phyloP scores from a whole-genome alignment of 1,140 invertebrate genomes.

The Pseudoatta argentina region DNA sequence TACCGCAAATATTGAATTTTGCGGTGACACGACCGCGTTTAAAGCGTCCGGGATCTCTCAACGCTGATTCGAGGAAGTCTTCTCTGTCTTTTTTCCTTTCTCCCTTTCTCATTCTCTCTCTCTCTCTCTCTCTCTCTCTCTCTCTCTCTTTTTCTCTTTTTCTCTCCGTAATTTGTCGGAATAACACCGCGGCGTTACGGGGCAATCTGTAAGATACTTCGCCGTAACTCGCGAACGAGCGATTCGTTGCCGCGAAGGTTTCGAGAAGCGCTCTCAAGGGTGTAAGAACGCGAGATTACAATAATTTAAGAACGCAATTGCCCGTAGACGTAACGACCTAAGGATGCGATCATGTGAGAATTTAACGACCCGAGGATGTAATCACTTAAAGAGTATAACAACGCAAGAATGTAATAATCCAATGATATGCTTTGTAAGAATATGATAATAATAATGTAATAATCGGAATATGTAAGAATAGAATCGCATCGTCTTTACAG shows the following conservation, averaged over 20 bases:
- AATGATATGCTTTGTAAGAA: neutral
- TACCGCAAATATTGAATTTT: constrained; percentile 70
- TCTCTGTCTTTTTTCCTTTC: neutral
- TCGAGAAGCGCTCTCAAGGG: constrained; percentile 11
- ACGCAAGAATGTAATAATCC: constrained; percentile 13
- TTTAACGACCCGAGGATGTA: constrained; percentile 27
- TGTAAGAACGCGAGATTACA: constrained; percentile 27
- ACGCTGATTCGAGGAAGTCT: constrained; percentile 45
- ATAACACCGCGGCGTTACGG: constrained; percentile 39
- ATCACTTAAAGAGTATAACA: constrained; percentile 35
- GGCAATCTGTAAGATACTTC: constrained; percentile 37
- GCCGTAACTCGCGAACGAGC: constrained; percentile 56
- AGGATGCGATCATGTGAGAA: constrained; percentile 28
- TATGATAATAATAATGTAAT: constrained; percentile 13
- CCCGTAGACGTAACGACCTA: constrained; percentile 18
- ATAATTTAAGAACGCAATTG: constrained; percentile 54
- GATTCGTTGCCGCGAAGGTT: constrained; percentile 50
- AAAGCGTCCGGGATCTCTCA: neutral
- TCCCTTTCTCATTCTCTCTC: neutral
- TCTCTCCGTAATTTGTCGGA: constrained; percentile 59
- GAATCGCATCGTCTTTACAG: neutral
- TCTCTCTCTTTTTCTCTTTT: neutral
- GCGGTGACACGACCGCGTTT: constrained; percentile 54
- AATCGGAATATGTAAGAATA: neutral
- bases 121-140: neutral